Evolutionary conservation across 2,888 invertebrate species (phyloP).

Genomic region (Venusia cambrica): DNA sequence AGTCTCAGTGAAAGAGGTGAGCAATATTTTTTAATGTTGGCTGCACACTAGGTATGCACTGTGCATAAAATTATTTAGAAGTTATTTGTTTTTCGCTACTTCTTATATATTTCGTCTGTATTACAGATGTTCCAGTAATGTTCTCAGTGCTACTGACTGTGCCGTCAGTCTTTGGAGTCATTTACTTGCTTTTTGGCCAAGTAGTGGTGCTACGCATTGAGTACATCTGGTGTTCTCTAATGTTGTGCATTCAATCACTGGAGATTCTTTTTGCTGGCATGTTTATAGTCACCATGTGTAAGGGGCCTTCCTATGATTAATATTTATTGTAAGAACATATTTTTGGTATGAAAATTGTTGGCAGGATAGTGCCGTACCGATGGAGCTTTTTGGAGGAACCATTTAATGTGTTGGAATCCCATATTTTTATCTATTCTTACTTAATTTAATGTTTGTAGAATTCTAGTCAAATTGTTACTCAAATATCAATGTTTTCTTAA

Average conservation of each 20-base stretch:
- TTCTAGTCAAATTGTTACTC: too few species aligned
- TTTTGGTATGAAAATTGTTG: slow-evolving; percentile 15
- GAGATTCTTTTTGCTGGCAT: slow-evolving; percentile 92
- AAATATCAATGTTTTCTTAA: not conserved
- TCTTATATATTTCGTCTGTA: slow-evolving; percentile 19
- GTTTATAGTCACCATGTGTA: slow-evolving; percentile 83
- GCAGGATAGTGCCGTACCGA: too few species aligned
- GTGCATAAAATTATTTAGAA: too few species aligned
- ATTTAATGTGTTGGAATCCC: too few species aligned
- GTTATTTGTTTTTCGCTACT: too few species aligned
- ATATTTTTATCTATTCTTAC: too few species aligned
- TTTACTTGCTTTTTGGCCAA: slow-evolving; percentile 93
- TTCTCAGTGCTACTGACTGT: slow-evolving; percentile 91
- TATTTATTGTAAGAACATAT: slow-evolving; percentile 7
- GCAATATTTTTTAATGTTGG: too few species aligned
- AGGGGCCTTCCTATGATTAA: slow-evolving; percentile 82
- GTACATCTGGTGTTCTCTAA: slow-evolving; percentile 93
- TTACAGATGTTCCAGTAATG: slow-evolving; percentile 89
- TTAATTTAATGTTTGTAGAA: too few species aligned
- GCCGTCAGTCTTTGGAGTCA: slow-evolving; percentile 91
- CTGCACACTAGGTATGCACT: too few species aligned
- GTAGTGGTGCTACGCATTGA: slow-evolving; percentile 92
- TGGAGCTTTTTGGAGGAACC: slow-evolving; percentile 16
- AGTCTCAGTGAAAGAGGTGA: slow-evolving; percentile 89
- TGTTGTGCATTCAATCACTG: slow-evolving; percentile 88